Evolutionary conservation across 2,113 vertebrate species (phyloP), one percentile per base, ranked within the genome.

Genomic region (Silurus asotus): DNA sequence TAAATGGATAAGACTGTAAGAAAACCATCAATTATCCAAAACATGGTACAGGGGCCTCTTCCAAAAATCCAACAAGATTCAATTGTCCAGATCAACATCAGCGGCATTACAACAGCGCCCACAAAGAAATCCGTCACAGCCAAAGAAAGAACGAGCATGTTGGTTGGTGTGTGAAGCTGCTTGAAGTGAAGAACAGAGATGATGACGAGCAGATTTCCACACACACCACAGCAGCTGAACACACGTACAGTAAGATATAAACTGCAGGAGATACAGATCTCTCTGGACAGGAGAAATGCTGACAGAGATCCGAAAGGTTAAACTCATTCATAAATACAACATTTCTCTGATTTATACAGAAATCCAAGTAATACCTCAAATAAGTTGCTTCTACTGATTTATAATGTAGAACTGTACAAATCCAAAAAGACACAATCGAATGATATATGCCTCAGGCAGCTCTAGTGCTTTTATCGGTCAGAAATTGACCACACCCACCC

Each of bases 101-200:
- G 94, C 3, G 96, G 95, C 95, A 97, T 96, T 76, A 96, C 83
- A 51, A 95, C 81, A 13, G 81, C 28, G 48, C 91, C 91, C 0
- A 91, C 53, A 5, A 89, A 77, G 11, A 90, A 70, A 70, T 89
- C 90, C 0, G 89, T 86, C 28, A 90, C 77, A 14, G 91, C 91
- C 82, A 92, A 53, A 64, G 91, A 90, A 83, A 91, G 88, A 14
- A 90, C 58, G 45, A 92, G 86, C 61, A 86, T 59, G 65, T 91
- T 92, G 4, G 91, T 88, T 13, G 89, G 87, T 58, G 90, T 91
- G 79, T 91, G 90, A 53, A 91, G 88, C 78, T 91, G 90, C 75
- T 89, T 92, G 84, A 91, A 92, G 86, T 91, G 88, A 72, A 86
- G 81, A 15, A 92, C 84, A 20, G 91, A 90, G 81, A 88, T 82